These are phyloP conservation scores for Diogma glabrata DNA, from an alignment of 2,888 invertebrate genomes.

Conservation along the genomic window DNA sequence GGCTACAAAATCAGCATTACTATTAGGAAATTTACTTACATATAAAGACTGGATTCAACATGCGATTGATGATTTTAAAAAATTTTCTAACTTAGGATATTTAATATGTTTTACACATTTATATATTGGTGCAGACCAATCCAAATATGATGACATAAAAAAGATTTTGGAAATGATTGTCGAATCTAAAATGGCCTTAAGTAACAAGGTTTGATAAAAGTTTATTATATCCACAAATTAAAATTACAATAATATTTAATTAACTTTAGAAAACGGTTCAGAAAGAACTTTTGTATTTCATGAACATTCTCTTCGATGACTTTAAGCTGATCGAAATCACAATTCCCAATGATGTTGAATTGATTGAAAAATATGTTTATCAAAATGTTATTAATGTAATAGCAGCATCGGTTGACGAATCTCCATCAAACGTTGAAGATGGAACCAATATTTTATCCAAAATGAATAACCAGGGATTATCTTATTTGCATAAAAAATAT, in stretches of 20 bases:
- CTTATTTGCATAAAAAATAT: constrained; percentile 27
- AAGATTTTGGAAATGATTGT: constrained; percentile 26
- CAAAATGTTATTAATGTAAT: constrained; percentile 29
- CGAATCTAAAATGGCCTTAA: too few relatives aligned
- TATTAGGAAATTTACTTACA: too few relatives aligned
- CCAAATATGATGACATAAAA: constrained; percentile 22
- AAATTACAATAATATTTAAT: too few relatives aligned
- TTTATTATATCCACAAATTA: too few relatives aligned
- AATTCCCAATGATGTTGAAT: too few relatives aligned
- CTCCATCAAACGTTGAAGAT: constrained; percentile 17
- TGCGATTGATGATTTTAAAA: constrained; percentile 28
- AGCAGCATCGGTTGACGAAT: constrained; percentile 25
- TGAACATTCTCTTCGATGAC: too few relatives aligned
- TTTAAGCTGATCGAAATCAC: too few relatives aligned
- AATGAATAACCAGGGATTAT: constrained; percentile 18
- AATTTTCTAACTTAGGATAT: constrained; percentile 27
- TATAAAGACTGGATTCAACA: constrained; percentile 32
- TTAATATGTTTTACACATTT: constrained; percentile 26
- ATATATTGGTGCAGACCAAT: constrained; percentile 8
- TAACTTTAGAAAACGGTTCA: too few relatives aligned
- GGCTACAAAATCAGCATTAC: too few relatives aligned
- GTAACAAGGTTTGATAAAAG: too few relatives aligned
- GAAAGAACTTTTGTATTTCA: too few relatives aligned
- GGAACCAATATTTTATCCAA: constrained; percentile 22
- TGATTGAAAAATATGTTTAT: constrained; percentile 27